Conservation (phyloP, 2,888 invertebrate species). For the Corythucha ciliata region DNA sequence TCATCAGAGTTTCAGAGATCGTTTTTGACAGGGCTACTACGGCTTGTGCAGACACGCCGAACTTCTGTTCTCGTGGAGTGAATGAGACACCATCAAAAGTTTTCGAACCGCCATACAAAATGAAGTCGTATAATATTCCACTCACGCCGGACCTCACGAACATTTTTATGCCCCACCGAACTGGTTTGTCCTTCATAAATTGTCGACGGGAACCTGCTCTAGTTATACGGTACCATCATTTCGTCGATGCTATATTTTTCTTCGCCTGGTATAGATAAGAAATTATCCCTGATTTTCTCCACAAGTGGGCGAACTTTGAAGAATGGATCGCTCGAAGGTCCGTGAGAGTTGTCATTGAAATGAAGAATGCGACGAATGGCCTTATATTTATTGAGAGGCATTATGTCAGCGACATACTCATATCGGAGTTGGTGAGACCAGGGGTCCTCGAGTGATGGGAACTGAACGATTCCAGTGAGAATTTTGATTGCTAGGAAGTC, state of each 20-base stretch:
- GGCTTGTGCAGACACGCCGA: constrained; percentile 2
- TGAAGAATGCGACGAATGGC: constrained; percentile 8
- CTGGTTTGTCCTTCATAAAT: too few species aligned
- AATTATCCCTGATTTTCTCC: not conserved
- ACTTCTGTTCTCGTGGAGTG: constrained; percentile 2
- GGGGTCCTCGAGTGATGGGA: constrained; percentile 9
- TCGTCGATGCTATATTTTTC: constrained; percentile 2
- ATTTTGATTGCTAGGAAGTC: constrained; percentile 12
- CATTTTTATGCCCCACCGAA: constrained; percentile 6
- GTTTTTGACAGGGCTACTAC: constrained; percentile 5
- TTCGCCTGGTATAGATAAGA: not conserved
- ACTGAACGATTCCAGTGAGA: constrained; percentile 6
- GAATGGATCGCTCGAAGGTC: constrained; percentile 3
- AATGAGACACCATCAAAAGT: not conserved
- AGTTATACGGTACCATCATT: constrained; percentile 3
- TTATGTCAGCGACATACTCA: constrained; percentile 10
- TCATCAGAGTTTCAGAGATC: not conserved
- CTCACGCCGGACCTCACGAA: not conserved
- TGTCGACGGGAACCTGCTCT: not conserved
- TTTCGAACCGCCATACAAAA: not conserved
- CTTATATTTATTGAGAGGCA: constrained; percentile 12
- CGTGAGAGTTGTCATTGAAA: constrained; percentile 13
- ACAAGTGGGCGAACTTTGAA: constrained; percentile 7
- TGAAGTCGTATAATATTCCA: not conserved
- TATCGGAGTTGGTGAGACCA: constrained; percentile 1